Evolutionary conservation across 2,888 invertebrate genomes (phyloP).

Genomic region (Axea sp.): DNA sequence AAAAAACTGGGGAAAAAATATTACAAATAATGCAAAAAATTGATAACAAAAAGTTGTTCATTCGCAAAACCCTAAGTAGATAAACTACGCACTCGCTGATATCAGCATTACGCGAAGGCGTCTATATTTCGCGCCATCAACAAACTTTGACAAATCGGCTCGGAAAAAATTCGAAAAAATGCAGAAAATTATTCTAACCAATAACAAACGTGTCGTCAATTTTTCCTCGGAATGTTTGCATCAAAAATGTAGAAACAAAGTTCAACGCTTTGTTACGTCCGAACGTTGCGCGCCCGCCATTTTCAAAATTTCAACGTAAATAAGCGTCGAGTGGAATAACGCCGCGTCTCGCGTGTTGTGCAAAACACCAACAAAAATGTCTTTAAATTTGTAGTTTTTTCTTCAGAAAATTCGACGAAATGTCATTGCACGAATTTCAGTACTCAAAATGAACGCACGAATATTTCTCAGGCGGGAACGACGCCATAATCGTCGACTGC

Average conservation of each 20-base stretch:
- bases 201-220: not conserved
- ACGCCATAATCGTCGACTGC: constrained; percentile 19
- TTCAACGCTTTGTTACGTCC: constrained; percentile 33
- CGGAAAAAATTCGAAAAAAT: constrained; percentile 20
- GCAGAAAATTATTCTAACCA: constrained; percentile 17
- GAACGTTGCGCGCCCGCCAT: constrained; percentile 75
- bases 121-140: constrained; percentile 30
- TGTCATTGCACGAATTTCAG: too few species aligned
- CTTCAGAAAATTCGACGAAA: too few species aligned
- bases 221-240: not conserved
- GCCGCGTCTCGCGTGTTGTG: constrained; percentile 2
- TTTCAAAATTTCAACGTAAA: constrained; percentile 73
- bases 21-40: not conserved
- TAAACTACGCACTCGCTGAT: too few species aligned
- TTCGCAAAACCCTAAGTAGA: too few species aligned
- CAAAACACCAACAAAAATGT: too few species aligned
- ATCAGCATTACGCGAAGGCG: constrained; percentile 6
- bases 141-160: not conserved
- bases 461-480: constrained; percentile 8
- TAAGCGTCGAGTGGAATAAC: constrained; percentile 54
- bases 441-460: too few species aligned
- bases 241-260: constrained; percentile 1
- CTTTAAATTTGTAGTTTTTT: too few species aligned
- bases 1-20: constrained; percentile 2
- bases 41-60: not conserved